Conservation (phyloP, 2,888 invertebrate species). For the Cheilosia urbana region DNA sequence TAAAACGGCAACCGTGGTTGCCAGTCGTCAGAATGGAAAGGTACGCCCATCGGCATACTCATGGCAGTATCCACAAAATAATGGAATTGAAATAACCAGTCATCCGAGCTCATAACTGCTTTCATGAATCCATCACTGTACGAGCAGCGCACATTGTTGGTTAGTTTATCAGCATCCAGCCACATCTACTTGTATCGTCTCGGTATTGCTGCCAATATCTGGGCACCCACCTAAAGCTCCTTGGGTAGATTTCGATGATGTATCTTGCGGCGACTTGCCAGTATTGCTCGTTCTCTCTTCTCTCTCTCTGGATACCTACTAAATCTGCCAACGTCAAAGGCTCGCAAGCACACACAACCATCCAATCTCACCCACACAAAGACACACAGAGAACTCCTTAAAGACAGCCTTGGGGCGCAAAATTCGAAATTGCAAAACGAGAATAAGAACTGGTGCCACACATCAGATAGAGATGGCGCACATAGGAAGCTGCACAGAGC, state of each 20-base stretch:
- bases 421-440: conserved; percentile 73
- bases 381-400: conserved; percentile 45
- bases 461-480: conserved; percentile 54
- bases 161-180: conserved; percentile 7
- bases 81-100: conserved; percentile 40
- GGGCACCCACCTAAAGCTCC: conserved; percentile 40
- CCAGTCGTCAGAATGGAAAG: background rate
- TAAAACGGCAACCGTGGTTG: too few species aligned
- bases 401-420: conserved; percentile 60
- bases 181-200: conserved; percentile 27
- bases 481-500: conserved; percentile 37
- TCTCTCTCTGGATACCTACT: background rate
- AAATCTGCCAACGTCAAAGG: conserved; percentile 46
- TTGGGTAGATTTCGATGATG: conserved; percentile 56
- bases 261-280: conserved; percentile 33
- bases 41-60: background rate
- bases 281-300: conserved; percentile 20
- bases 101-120: conserved; percentile 29
- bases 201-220: conserved; percentile 46
- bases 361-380: conserved; percentile 3
- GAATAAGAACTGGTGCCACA: conserved; percentile 62
- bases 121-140: conserved; percentile 8
- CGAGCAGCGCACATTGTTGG: background rate
- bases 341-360: conserved; percentile 12
- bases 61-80: conserved; percentile 34